These are phyloP conservation scores for Dexiosoma caninum DNA, from an alignment of 2,888 invertebrate species.

Conservation along the genomic window DNA sequence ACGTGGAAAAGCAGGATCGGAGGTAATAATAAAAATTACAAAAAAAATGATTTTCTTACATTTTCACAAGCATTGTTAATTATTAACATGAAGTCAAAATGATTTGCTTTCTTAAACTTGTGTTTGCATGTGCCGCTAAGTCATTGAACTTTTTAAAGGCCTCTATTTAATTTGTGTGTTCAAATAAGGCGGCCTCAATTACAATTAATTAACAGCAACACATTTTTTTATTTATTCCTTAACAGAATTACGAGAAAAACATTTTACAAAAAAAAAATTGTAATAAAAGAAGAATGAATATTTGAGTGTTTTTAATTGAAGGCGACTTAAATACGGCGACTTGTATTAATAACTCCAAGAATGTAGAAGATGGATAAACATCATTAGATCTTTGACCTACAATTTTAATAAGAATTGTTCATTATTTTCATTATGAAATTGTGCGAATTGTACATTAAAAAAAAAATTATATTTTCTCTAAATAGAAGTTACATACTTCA, in stretches of 20 bases:
- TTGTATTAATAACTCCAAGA: slow-evolving; percentile 16
- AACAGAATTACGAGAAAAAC: not conserved
- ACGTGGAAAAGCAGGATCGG: no score
- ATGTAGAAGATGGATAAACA: not conserved
- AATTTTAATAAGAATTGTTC: no score
- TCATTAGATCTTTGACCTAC: not conserved
- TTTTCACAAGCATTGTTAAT: no score
- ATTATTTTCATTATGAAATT: no score
- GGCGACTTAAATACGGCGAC: not conserved
- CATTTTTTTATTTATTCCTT: slow-evolving; percentile 9
- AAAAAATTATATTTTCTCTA: no score
- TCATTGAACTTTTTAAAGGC: slow-evolving; percentile 39
- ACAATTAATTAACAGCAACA: slow-evolving; percentile 37
- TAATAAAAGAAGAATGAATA: not conserved
- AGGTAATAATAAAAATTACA: no score
- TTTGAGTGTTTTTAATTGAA: slow-evolving; percentile 11
- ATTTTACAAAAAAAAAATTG: not conserved
- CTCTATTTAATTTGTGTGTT: not conserved
- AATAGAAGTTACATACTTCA: no score
- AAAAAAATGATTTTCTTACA: no score
- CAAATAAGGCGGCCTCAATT: slow-evolving; percentile 36
- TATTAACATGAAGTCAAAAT: no score
- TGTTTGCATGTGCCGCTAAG: not conserved
- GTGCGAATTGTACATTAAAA: no score
- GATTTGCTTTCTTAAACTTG: no score